Evolutionary conservation across 1,140 invertebrate species (phyloP), one percentile per base, ranked within the genome.

Genomic region (Papilio machaon): DNA sequence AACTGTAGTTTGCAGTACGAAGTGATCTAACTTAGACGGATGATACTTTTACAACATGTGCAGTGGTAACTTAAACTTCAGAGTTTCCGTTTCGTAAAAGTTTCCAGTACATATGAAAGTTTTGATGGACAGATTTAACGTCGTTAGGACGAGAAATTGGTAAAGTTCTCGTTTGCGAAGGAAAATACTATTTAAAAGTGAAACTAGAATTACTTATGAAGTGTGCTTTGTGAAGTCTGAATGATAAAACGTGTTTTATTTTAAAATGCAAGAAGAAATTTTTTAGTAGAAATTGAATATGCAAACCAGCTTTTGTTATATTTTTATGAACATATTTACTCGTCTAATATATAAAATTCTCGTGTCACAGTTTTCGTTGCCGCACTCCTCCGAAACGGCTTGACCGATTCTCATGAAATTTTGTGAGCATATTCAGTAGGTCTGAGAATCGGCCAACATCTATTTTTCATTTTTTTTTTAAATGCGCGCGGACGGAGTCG

Each of bases 1-100:
- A 73, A 73, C 43, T 43, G 43, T 23, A 73, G 73, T 73, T 47
- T 58, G 30, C 67, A 82, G 80, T 60, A 73, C 73, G 85, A 85
- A 89, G 80, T 80, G 76, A 86, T 86, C 82, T 85, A 88, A 90
- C 83, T 88, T 87, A 85, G 87, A 89, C 81, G 85, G 85, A 87
- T 87, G 47, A 83, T 82, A 70, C 84, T 87, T 81, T 86, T 81
- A 84, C 83, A 67, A 38, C 79, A 82, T 84, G 84, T 85, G 85
- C 86, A 85, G 83, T 85, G 54, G 49, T 81, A 87, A 87, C 82
- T 86, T 86, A 64, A 80, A 80, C 73, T 84, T 84, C 30, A 46
- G 67, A 84, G 70, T 82, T 82, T 23, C n/a, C 35, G 54, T 64
- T 77, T 77, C 23, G 17, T 11, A 9, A 17, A 77, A 79, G 19